Evolutionary conservation across 2,888 invertebrate genomes (phyloP), one percentile per base, ranked within the genome.

Genomic region (Cylindroiulus punctatus): DNA sequence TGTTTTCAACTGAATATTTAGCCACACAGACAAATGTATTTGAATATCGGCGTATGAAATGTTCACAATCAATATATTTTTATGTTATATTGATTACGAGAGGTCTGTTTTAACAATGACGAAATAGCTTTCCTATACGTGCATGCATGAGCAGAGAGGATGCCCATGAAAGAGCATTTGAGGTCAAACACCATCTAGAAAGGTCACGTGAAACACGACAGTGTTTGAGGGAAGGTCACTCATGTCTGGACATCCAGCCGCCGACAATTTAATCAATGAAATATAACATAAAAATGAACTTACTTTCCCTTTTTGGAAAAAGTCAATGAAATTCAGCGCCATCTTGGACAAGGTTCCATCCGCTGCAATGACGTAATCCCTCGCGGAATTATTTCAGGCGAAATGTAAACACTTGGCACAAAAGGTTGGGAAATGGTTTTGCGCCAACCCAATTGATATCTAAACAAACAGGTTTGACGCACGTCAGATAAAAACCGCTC

Each of bases 281-380:
- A 65, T 65, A 65, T 26, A 2, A 1, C 7, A 4, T 65, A 65
- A 65, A 65, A 26, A 65, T 26, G 26, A 10, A 65, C 65, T 90
- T 91, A 95, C 95, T 92, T 94, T 95, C 90, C 94, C 95, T 91
- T 95, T 95, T 89, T 95, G 95, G 90, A 95, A 95, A 90, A 95
- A 95, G 88, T 95, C 95, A 86, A 95, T 92, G 90, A 95, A 95
- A 90, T 94, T 93, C 87, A 95, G 91, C 88, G 94, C 93, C 94
- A 94, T 94, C 87, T 86, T 87, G 81, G 82, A 86, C 36, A 22
- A 32, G 44, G 40, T 82, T 42, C 82, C 82, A 82, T 82, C 82
- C 36, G 42, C 82, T 17, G 82, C 82, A 82, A 82, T 82, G 82
- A 82, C 82, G 82, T 40, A 82, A 82, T 82, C 36, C 42, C n/a